phyloP scores from a whole-genome alignment of 2,113 vertebrate species.

The Ailuropoda melanoleuca region DNA sequence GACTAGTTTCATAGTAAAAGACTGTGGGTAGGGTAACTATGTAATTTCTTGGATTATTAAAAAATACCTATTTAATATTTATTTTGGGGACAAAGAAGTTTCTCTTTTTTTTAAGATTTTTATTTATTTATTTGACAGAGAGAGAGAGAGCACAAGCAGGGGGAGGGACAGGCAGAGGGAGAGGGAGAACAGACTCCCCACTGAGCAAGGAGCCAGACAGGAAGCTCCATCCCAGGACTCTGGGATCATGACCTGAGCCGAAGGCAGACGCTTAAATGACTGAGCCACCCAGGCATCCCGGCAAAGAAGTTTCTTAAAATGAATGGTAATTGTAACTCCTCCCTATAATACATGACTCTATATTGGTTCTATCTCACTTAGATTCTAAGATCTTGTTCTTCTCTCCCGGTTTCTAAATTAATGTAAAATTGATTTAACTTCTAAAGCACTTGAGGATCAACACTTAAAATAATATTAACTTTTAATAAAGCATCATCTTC shows the following conservation, averaged over 20 bases:
- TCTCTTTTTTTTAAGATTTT: not conserved
- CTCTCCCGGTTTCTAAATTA: not conserved
- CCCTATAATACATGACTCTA: not conserved
- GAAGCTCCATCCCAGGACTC: no score
- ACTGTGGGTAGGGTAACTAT: rapidly evolving
- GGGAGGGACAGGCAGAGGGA: no score
- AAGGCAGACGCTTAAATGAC: no score
- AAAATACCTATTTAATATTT: not conserved
- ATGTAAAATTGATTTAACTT: not conserved
- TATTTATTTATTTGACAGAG: no score
- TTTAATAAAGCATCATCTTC: not conserved
- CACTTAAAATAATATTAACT: not conserved
- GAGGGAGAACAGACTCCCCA: no score
- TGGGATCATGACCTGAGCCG: no score
- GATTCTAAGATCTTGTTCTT: not conserved
- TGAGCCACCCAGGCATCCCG: no score
- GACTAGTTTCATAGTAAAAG: not conserved
- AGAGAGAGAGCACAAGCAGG: no score
- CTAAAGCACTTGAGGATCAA: not conserved
- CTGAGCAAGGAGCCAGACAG: no score
- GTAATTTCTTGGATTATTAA: not conserved
- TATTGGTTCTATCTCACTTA: not conserved
- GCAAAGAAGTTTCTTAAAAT: not conserved
- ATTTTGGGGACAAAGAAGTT: not conserved
- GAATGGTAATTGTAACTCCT: not conserved